These are phyloP conservation scores for Microtus ochrogaster DNA, from an alignment of 2,113 vertebrate species.

Conservation along the genomic window DNA sequence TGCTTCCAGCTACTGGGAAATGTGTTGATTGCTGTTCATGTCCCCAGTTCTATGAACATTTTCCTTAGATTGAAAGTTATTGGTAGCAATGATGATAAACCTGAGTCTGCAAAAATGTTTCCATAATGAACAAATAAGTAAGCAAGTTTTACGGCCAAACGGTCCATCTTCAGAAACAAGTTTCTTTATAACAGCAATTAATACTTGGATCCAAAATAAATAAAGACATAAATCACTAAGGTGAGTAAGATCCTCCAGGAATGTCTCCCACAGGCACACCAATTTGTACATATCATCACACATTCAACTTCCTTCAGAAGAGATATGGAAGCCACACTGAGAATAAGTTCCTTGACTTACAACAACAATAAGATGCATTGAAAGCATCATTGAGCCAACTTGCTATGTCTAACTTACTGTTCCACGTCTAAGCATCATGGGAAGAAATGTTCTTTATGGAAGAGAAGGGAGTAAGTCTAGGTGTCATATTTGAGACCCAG, in stretches of 20 bases:
- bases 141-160: background rate
- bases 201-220: background rate
- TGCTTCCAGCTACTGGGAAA: background rate
- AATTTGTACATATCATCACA: background rate
- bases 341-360: background rate
- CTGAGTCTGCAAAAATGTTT: background rate
- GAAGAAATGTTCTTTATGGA: background rate
- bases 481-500: background rate
- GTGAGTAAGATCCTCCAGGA: background rate
- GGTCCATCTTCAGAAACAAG: too few species aligned
- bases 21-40: background rate
- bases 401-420: background rate
- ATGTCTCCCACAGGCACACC: background rate
- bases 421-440: background rate
- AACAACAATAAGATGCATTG: background rate
- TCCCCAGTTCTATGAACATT: background rate
- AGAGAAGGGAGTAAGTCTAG: background rate
- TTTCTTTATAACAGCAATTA: background rate
- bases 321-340: background rate
- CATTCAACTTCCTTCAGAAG: background rate
- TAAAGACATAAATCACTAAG: background rate
- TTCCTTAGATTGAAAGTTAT: background rate
- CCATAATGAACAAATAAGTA: background rate
- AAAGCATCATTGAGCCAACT: background rate
- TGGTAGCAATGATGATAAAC: background rate